A percentile compares a stretch with the other conserved stretches of the same genome.
Conservation (phyloP, 1,140 invertebrate genomes). For the Anastrepha ludens region DNA sequence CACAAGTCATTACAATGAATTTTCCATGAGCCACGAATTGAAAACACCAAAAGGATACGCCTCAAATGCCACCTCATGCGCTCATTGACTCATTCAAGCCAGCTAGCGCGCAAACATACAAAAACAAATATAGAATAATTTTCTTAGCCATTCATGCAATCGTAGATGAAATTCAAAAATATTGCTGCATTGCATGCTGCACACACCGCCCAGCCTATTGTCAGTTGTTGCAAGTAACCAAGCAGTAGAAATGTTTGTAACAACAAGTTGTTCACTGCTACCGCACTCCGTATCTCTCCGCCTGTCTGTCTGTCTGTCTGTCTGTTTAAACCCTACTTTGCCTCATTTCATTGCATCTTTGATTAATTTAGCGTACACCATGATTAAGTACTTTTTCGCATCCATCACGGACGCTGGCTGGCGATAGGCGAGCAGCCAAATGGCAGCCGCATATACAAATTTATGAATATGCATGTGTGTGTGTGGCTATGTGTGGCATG, state of each 20-base stretch:
- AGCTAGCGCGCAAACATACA: not conserved
- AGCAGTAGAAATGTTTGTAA: not conserved
- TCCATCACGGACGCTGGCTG: conserved; percentile 58
- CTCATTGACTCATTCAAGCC: not conserved
- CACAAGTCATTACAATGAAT: conserved; percentile 50
- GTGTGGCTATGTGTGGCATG: not conserved
- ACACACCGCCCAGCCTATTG: not conserved
- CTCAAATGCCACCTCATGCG: conserved; percentile 37
- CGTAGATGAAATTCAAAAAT: conserved; percentile 29
- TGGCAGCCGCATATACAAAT: not conserved
- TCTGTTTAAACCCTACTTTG: not conserved
- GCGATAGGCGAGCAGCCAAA: not conserved
- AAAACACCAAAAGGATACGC: conserved; percentile 43
- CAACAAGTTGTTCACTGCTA: conserved; percentile 32
- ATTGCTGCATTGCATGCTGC: conserved; percentile 40
- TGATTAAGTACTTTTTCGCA: conserved; percentile 72
- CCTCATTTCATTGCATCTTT: conserved; percentile 56
- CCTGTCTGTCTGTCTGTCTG: not conserved
- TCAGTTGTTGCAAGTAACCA: conserved; percentile 25
- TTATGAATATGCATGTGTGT: no score
- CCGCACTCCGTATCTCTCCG: not conserved
- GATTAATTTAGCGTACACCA: conserved; percentile 73
- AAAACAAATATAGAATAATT: not conserved
- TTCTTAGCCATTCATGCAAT: not conserved
- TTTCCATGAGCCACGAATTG: conserved; percentile 53